phyloP scores from a whole-genome alignment of 2,113 vertebrate genomes.

The Oreochromis niloticus region DNA sequence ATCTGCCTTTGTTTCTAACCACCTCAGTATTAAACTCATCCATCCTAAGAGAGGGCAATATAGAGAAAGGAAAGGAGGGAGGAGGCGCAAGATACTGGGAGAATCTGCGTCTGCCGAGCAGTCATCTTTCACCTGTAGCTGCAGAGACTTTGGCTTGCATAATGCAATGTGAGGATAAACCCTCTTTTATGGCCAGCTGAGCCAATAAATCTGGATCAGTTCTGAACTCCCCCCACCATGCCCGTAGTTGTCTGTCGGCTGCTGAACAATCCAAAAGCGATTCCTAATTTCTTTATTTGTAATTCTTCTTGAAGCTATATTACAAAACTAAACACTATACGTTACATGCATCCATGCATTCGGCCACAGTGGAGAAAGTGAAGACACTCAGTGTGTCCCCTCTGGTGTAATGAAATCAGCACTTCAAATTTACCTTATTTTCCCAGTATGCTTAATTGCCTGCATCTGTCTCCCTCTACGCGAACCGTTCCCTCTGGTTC shows the following conservation, averaged over 20 bases:
- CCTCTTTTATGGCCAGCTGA: slow-evolving; percentile 56
- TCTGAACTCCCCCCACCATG: background rate
- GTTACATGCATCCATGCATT: background rate
- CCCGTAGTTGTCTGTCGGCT: background rate
- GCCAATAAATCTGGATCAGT: slow-evolving; percentile 55
- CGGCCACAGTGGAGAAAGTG: background rate
- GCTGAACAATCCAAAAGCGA: background rate
- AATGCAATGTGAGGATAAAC: slow-evolving; percentile 54
- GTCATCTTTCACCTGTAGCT: slow-evolving; percentile 63
- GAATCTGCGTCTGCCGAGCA: slow-evolving; percentile 18
- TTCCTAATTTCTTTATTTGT: background rate
- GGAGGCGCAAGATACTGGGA: background rate
- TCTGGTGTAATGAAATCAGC: background rate
- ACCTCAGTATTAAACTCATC: slow-evolving; percentile 66
- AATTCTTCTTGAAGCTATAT: background rate
- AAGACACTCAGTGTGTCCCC: background rate
- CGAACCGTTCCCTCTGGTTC: background rate
- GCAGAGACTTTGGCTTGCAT: slow-evolving; percentile 46
- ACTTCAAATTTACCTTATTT: slow-evolving; percentile 1
- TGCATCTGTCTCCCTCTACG: background rate
- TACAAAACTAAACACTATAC: background rate
- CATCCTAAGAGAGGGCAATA: slow-evolving; percentile 36
- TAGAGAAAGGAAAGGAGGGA: background rate
- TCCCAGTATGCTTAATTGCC: background rate
- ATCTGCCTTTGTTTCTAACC: slow-evolving; percentile 32